These are phyloP conservation scores for Coptotermes formosanus DNA, from an alignment of 1,140 invertebrate genomes.

Conservation along the genomic window DNA sequence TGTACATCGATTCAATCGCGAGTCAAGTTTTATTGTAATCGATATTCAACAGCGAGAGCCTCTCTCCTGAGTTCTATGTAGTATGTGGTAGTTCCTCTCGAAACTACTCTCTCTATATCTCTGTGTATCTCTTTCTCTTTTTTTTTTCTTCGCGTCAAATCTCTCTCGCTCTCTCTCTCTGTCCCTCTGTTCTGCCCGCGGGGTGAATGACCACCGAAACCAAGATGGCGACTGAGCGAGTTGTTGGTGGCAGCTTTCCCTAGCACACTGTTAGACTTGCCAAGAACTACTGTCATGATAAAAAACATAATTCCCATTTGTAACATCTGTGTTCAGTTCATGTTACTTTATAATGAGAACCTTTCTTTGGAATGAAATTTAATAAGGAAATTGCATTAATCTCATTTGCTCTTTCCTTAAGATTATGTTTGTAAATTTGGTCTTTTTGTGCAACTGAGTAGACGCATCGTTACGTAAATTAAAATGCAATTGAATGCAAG, in stretches of 20 bases:
- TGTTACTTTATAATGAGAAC: no score
- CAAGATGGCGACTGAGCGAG: neutral
- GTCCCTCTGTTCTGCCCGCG: neutral
- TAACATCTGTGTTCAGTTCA: neutral
- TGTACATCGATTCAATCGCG: neutral
- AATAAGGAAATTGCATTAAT: no score
- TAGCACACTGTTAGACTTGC: neutral
- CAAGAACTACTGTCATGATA: neutral
- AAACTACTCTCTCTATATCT: neutral
- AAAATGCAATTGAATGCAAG: no score
- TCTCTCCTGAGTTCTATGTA: neutral
- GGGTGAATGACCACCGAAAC: neutral
- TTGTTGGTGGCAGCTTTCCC: slow-evolving; percentile 4
- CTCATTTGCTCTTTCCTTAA: no score
- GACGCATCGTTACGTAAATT: no score
- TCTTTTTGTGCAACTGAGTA: no score
- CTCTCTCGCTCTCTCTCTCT: neutral
- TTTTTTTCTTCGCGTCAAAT: neutral
- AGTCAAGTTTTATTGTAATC: slow-evolving; percentile 4
- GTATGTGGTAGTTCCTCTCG: neutral
- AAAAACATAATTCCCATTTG: neutral
- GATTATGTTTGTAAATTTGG: no score
- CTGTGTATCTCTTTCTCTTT: neutral
- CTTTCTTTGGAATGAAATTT: no score
- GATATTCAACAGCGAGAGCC: neutral